Percentiles rank a stretch among this genome's conserved stretches.
Evolutionary conservation across 2,888 invertebrate genomes (phyloP).

Genomic region (Lydus trimaculatus): DNA sequence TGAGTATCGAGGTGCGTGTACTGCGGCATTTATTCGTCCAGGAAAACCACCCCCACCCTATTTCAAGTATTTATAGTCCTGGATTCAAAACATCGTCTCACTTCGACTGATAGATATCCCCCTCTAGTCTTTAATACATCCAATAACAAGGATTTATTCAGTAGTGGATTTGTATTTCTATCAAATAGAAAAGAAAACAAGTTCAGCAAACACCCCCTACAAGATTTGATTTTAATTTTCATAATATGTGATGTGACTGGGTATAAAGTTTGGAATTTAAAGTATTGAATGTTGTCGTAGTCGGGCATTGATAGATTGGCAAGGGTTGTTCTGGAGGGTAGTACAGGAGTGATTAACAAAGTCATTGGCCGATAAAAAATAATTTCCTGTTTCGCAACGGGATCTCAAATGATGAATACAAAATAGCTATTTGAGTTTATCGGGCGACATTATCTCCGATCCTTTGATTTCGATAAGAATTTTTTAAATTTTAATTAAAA

Average conservation of each 20-base stretch:
- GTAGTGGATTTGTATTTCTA: slow-evolving; percentile 37
- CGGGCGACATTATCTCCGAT: slow-evolving; percentile 17
- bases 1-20: slow-evolving; percentile 41
- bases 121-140: slow-evolving; percentile 35
- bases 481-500: slow-evolving; percentile 21
- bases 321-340: slow-evolving; percentile 19
- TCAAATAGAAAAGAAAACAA: slow-evolving; percentile 21
- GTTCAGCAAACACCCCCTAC: neutral
- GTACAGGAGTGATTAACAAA: slow-evolving; percentile 25
- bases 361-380: slow-evolving; percentile 32
- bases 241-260: neutral
- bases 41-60: slow-evolving; percentile 19
- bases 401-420: slow-evolving; percentile 22
- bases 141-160: slow-evolving; percentile 40
- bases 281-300: neutral
- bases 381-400: slow-evolving; percentile 29
- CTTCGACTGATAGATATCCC: slow-evolving; percentile 13
- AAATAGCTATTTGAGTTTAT: slow-evolving; percentile 21
- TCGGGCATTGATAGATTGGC: neutral
- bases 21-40: slow-evolving; percentile 36
- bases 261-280: neutral
- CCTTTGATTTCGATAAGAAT: slow-evolving; percentile 8
- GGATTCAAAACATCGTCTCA: slow-evolving; percentile 22
- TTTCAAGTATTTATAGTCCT: slow-evolving; percentile 33
- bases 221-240: neutral